Conservation (phyloP, 2,113 vertebrate genomes). For the Potamarius usumacintae region DNA sequence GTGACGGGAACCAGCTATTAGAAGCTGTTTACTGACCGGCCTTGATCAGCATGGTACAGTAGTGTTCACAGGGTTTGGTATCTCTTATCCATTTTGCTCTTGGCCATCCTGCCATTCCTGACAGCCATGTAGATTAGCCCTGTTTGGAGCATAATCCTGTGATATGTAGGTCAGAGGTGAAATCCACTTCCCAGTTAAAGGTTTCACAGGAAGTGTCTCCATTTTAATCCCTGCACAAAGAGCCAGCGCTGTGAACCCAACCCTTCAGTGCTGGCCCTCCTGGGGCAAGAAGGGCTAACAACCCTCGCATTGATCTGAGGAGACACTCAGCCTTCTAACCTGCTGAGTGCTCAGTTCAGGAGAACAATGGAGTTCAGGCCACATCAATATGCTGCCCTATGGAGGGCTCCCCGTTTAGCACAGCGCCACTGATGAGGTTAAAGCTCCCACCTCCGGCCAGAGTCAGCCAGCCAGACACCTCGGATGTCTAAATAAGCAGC, state of each 20-base stretch:
- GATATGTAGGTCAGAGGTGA: constrained; percentile 39
- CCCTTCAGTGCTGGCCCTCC: constrained; percentile 37
- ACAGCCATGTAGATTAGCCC: constrained; percentile 13
- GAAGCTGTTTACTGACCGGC: not conserved
- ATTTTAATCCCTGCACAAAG: constrained; percentile 42
- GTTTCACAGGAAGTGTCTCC: constrained; percentile 29
- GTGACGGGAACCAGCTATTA: not conserved
- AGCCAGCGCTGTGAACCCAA: constrained; percentile 23
- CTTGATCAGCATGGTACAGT: not conserved
- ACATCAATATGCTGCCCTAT: constrained; percentile 75
- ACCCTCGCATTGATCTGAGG: constrained; percentile 73
- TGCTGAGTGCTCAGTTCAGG: constrained; percentile 79
- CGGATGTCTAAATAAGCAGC: constrained; percentile 16
- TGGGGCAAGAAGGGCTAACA: constrained; percentile 65
- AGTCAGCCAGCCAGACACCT: constrained; percentile 26
- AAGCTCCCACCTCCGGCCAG: constrained; percentile 59
- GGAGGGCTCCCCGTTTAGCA: constrained; percentile 75
- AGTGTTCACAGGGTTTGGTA: not conserved
- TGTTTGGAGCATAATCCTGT: not conserved
- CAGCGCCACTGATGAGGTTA: constrained; percentile 76
- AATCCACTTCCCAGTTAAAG: constrained; percentile 15
- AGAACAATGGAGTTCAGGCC: constrained; percentile 75
- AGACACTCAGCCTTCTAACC: constrained; percentile 77
- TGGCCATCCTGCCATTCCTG: not conserved
- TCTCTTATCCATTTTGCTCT: not conserved